Evolutionary conservation across 1,140 invertebrate species (phyloP), one percentile per base, ranked within the genome.

Genomic region (Lanistes nyassanus): DNA sequence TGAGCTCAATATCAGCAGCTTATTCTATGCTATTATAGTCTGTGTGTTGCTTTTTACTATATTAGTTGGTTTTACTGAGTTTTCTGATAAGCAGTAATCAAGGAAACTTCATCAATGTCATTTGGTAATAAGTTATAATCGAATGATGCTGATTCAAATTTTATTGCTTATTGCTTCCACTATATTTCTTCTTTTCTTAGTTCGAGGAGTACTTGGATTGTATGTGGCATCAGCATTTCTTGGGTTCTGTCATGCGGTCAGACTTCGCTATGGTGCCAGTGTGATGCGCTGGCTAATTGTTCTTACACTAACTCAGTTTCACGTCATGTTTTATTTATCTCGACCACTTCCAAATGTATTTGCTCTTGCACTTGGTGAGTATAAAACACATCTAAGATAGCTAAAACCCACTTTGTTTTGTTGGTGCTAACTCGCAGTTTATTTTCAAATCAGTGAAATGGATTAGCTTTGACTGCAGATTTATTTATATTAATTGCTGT

Each of bases 251-350:
- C 73, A 75, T 64, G 82, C 84, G 26, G 80, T 91, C 21, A 69
- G 83, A 92, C 92, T 81, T 90, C 93, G 79, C 64, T 98, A 96
- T 91, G 97, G 97, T 29, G 85, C 87, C 47, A 91, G 92, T 76
- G 93, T 95, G 87, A 91, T 93, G 26, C 92, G 92, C 79, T 98
- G 96, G 95, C 94, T 96, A 80, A 91, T 95, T 51, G 84, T 94
- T 6, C 92, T 99, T 60, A 97, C 94, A 37, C 91, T 94, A 34
- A 94, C 96, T 19, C 98, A 99, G 86, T 99, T 98, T 90, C 98
- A 99, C 90, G 98, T 99, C 84, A 94, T 99, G 91, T 99, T 97
- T 87, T 99, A 99, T 88, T 92, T 96, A 83, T 96, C 95, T 77
- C 91, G 98, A 71, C 93, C 97, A 31, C 91, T 99, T 79, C 98